Percentiles rank a stretch among this genome's conserved stretches.
phyloP scores from a whole-genome alignment of 2,888 invertebrate species.

The Lycaena phlaeas region DNA sequence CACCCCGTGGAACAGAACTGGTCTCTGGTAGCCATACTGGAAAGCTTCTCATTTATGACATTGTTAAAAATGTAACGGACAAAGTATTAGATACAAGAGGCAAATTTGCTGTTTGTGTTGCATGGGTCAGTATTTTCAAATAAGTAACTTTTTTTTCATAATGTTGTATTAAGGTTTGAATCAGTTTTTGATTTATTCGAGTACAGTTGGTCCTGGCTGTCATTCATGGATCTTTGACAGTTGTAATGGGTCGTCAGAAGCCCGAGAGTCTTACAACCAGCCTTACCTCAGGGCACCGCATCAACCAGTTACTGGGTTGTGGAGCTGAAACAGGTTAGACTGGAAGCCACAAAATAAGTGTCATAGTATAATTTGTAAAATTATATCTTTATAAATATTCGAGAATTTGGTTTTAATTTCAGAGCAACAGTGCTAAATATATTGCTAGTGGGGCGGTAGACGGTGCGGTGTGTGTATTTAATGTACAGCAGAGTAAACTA shows the following conservation, averaged over 20 bases:
- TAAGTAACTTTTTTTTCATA: not conserved
- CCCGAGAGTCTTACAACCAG: too few relatives aligned
- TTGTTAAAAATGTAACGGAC: conserved; percentile 86
- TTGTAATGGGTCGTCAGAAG: too few relatives aligned
- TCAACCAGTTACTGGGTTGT: too few relatives aligned
- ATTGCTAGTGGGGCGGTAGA: conserved; percentile 95
- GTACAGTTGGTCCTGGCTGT: too few relatives aligned
- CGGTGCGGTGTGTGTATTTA: conserved; percentile 94
- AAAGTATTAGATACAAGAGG: conserved; percentile 92
- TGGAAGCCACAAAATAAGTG: too few relatives aligned
- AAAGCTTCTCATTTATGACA: conserved; percentile 89
- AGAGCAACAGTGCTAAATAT: conserved; percentile 95
- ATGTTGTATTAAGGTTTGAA: too few relatives aligned
- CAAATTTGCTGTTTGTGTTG: conserved; percentile 92
- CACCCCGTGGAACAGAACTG: conserved; percentile 89
- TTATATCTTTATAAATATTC: too few relatives aligned
- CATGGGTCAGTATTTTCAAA: conserved; percentile 81
- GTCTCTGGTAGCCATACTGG: conserved; percentile 94
- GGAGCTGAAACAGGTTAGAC: too few relatives aligned
- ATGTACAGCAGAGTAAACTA: conserved; percentile 87
- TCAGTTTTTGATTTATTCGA: too few relatives aligned
- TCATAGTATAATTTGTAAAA: too few relatives aligned
- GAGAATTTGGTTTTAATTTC: conserved; percentile 14
- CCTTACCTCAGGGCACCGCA: too few relatives aligned
- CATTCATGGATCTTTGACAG: too few relatives aligned